These are phyloP conservation scores for Psilanteris sp. DNA, from an alignment of 1,140 invertebrate genomes.

Conservation along the genomic window DNA sequence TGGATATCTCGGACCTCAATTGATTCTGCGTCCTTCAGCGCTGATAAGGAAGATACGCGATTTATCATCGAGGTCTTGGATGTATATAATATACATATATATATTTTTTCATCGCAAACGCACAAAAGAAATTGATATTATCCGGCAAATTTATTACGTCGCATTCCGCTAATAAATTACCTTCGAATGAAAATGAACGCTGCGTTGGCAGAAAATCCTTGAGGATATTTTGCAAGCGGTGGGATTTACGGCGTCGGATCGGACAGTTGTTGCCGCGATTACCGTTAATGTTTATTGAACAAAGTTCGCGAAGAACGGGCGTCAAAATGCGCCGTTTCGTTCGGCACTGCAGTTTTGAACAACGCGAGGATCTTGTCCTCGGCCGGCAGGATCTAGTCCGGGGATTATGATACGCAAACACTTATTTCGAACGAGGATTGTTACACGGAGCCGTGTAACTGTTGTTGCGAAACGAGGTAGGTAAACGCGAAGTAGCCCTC, in stretches of 20 bases:
- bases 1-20: constrained; percentile 16
- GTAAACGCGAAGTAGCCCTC: constrained; percentile 56
- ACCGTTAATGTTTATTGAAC: too few relatives aligned
- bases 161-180: too few relatives aligned
- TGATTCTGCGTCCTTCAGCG: constrained; percentile 6
- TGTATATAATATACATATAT: too few relatives aligned
- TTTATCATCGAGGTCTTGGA: too few relatives aligned
- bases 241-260: too few relatives aligned
- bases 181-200: too few relatives aligned
- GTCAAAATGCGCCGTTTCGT: constrained; percentile 2
- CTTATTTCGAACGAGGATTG: constrained; percentile 69
- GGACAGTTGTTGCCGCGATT: too few relatives aligned
- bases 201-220: too few relatives aligned
- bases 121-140: too few relatives aligned
- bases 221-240: too few relatives aligned
- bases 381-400: constrained; percentile 46
- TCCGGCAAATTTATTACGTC: too few relatives aligned
- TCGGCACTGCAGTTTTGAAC: constrained; percentile 7
- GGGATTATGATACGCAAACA: constrained; percentile 65
- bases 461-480: constrained; percentile 57
- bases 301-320: background rate
- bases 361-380: constrained; percentile 15
- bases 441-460: constrained; percentile 69
- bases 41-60: constrained; percentile 18
- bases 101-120: too few relatives aligned